phyloP scores from a whole-genome alignment of 2,113 vertebrate species.

The Gopherus evgoodei region DNA sequence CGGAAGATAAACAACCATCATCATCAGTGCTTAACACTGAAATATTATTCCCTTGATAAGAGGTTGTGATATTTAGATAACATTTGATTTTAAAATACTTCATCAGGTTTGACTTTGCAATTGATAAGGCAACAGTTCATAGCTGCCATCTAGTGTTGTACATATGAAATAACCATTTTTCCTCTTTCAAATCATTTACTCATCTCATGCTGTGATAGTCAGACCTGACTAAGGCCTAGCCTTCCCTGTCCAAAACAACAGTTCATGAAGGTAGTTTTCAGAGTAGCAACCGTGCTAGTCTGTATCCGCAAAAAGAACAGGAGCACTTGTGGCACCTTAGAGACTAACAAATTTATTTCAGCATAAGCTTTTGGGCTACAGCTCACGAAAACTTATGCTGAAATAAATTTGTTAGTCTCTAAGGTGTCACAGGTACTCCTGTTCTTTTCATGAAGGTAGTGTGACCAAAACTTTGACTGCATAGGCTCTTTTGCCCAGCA shows the following conservation, averaged over 20 bases:
- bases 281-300: no score
- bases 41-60: background rate
- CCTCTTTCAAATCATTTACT: background rate
- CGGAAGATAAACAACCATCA: background rate
- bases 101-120: background rate
- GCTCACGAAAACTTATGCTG: no score
- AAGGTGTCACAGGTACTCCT: no score
- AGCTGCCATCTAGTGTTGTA: slow-evolving; percentile 29
- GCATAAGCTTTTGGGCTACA: no score
- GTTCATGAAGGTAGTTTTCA: background rate
- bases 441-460: background rate
- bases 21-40: rapidly evolving
- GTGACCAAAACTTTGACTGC: background rate
- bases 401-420: no score
- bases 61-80: background rate
- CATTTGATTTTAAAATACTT: background rate
- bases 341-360: no score
- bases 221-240: rapidly evolving
- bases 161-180: background rate
- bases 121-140: background rate
- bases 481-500: background rate
- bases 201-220: background rate
- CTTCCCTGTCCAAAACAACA: background rate
- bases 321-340: no score
- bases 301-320: no score